phyloP scores from a whole-genome alignment of 2,888 invertebrate genomes.

The Augiades crinisus region DNA sequence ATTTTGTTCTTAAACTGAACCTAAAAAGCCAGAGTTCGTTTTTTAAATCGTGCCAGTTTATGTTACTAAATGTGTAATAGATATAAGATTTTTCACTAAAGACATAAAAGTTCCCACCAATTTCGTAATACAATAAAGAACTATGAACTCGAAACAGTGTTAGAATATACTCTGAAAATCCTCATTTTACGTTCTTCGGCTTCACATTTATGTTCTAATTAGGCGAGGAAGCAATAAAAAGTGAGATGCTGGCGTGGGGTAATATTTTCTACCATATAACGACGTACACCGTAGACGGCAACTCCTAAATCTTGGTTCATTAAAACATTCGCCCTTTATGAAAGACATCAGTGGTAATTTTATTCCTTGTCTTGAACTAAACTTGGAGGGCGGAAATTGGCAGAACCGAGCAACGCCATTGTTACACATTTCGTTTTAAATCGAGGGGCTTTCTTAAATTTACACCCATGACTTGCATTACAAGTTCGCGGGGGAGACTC shows the following conservation, averaged over 20 bases:
- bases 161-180: constrained; percentile 10
- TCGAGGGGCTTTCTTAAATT: constrained; percentile 79
- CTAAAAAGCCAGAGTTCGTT: no score
- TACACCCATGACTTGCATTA: constrained; percentile 76
- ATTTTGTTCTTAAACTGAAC: background rate
- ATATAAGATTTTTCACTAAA: no score
- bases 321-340: constrained; percentile 27
- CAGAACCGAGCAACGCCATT: constrained; percentile 70
- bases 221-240: constrained; percentile 27
- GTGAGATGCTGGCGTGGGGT: constrained; percentile 22
- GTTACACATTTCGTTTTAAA: constrained; percentile 78
- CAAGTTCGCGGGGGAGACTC: constrained; percentile 51
- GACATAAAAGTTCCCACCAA: no score
- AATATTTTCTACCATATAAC: constrained; percentile 27
- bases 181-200: constrained; percentile 22
- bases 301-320: constrained; percentile 25
- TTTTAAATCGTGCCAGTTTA: no score
- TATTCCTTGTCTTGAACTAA: constrained; percentile 69
- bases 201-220: constrained; percentile 28
- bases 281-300: constrained; percentile 21
- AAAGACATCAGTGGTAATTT: constrained; percentile 55
- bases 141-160: constrained; percentile 8
- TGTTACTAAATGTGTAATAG: no score
- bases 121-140: background rate
- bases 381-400: constrained; percentile 75